A percentile compares a stretch with the other conserved stretches of the same genome.
Conservation (phyloP, 2,888 invertebrate genomes). For the Xylocampa areola region DNA sequence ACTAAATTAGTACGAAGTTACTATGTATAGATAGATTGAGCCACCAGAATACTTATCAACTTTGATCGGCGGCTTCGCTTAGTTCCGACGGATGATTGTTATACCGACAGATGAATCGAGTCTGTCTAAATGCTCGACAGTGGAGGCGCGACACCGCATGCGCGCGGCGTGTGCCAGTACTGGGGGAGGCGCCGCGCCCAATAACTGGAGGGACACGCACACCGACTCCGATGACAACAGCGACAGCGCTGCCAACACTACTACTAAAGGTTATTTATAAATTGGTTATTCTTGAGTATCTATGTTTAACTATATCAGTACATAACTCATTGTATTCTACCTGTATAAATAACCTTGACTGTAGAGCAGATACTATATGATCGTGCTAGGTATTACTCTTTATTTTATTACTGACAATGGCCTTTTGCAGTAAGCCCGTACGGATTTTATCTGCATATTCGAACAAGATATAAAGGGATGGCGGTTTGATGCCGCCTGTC, state of each 20-base stretch:
- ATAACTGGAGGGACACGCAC: constrained; percentile 77
- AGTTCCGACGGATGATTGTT: constrained; percentile 46
- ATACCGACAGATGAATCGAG: constrained; percentile 90
- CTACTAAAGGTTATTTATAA: constrained; percentile 88
- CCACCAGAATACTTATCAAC: constrained; percentile 1
- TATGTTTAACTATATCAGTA: too few species aligned
- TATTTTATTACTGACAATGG: too few species aligned
- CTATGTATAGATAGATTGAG: neutral
- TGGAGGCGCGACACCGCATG: constrained; percentile 90
- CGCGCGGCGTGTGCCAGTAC: constrained; percentile 74
- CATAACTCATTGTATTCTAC: too few species aligned
- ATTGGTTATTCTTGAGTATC: too few species aligned
- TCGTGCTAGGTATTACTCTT: too few species aligned
- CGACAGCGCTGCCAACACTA: constrained; percentile 87
- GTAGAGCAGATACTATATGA: too few species aligned
- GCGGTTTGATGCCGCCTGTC: too few species aligned
- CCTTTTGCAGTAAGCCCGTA: too few species aligned
- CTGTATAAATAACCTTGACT: too few species aligned
- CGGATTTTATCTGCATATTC: too few species aligned
- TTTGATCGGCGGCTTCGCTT: constrained; percentile 24
- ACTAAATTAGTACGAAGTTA: too few species aligned
- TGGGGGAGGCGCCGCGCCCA: constrained; percentile 57
- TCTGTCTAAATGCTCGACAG: constrained; percentile 91
- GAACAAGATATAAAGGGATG: too few species aligned
- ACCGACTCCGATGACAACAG: constrained; percentile 87